Conservation (phyloP, 1,140 invertebrate genomes). For the Helicoverpa armigera region DNA sequence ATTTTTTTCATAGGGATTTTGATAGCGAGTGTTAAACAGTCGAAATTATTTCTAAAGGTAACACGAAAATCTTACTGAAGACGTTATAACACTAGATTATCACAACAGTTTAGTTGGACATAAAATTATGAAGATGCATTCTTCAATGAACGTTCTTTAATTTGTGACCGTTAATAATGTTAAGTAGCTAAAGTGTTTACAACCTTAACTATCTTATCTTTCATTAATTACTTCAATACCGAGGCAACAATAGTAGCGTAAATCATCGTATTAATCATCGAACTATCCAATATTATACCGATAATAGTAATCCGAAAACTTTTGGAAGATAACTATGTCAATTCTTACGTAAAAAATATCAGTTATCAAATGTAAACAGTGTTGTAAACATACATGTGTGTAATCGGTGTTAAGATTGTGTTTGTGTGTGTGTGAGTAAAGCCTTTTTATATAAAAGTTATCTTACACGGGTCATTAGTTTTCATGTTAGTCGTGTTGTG, state of each 20-base stretch:
- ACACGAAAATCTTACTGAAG: too few species aligned
- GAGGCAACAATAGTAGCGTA: background rate
- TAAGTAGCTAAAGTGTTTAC: background rate
- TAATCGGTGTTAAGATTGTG: background rate
- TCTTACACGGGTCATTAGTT: background rate
- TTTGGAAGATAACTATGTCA: background rate
- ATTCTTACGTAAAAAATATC: constrained; percentile 1
- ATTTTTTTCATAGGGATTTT: too few species aligned
- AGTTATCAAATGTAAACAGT: constrained; percentile 1
- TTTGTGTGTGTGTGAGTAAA: background rate
- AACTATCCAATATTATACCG: background rate
- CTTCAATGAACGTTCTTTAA: background rate
- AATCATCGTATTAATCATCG: background rate
- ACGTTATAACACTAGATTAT: too few species aligned
- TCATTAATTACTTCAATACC: background rate
- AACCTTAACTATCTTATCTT: background rate
- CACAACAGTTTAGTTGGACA: too few species aligned
- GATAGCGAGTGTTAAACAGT: too few species aligned
- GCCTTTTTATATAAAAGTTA: constrained; percentile 3
- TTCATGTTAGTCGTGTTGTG: background rate
- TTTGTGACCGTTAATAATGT: background rate
- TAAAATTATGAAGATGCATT: too few species aligned
- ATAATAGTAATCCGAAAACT: background rate
- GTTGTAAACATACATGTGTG: background rate
- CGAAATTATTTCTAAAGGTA: too few species aligned